Evolutionary conservation across 2,797 vertebrate species (phyloP), one percentile per base, ranked within the genome.

Genomic region (Tokudaia tokunoshimensis): DNA sequence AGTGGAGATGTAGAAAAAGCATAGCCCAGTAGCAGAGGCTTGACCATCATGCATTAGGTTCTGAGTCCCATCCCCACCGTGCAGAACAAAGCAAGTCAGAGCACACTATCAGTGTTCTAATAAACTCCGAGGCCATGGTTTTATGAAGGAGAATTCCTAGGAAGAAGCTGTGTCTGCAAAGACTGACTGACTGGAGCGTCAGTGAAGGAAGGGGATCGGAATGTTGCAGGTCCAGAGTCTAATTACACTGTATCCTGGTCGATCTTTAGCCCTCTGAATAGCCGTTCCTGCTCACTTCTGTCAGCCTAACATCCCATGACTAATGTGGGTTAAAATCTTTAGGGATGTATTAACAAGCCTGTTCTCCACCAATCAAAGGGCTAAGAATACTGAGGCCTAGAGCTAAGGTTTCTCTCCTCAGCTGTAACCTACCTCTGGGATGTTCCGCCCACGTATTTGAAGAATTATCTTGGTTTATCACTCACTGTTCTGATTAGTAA

Each of bases 31-130:
- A 55, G 89, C 59, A 57, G n/a, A 80, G 37, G 41, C 44, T 79
- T 52, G 57, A 24, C 76, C 31, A 50, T 14, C 61, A 41, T 20
- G 47, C 44, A 6, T 1, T 8, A 67, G 24, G 15, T 11, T 26
- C 74, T 34, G 20, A 44, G 34, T 12, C 12, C 47, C 22, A 24
- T 70, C 76, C 24, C 47, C 50, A 19, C 11, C 78, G 72, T 1
- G 3, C 44, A 19, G 61, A 83, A 61, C 41, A 80, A 81, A 50
- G 19, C 19, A 92, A 92, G 44, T 37, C 34, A 37, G 1, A 0
- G 20, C 0, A 0, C 61, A 37, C 47, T 13, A 1, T 26, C n/a
- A 50, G 24, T 37, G 11, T 63, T n/a, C 0, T 26, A 44, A 41
- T 4, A 59, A 37, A 78, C 47, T 41, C 50, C 26, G n/a, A 52